Conservation (phyloP, 2,113 vertebrate species). For the Bufo gargarizans region DNA sequence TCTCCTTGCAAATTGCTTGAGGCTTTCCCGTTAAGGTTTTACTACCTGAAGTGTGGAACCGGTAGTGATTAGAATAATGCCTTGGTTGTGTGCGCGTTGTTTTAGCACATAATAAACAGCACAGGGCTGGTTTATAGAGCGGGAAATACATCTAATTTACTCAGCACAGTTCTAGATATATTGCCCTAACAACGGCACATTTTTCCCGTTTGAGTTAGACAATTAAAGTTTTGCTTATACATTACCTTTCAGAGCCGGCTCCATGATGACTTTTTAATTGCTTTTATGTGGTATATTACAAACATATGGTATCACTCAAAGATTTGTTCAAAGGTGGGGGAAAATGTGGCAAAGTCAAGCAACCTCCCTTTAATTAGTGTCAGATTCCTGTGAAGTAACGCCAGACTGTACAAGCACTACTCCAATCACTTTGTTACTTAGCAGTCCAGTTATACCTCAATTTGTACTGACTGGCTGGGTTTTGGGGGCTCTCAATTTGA, state of each 20-base stretch:
- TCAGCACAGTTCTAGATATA: conserved; percentile 3
- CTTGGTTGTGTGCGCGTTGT: conserved; percentile 33
- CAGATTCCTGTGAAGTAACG: conserved; percentile 60
- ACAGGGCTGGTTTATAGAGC: conserved; percentile 45
- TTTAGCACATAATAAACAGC: conserved; percentile 54
- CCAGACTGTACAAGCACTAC: conserved; percentile 60
- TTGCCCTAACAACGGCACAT: conserved; percentile 15
- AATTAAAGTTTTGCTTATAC: conserved; percentile 35
- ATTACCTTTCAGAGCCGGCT: conserved; percentile 54
- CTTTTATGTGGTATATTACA: conserved; percentile 62
- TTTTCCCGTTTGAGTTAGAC: conserved; percentile 48
- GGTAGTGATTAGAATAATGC: conserved; percentile 48
- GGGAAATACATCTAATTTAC: conserved; percentile 32
- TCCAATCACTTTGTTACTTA: conserved; percentile 59
- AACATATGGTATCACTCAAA: conserved; percentile 62
- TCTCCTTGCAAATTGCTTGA: conserved; percentile 19
- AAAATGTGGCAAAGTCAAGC: conserved; percentile 53
- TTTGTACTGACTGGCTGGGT: conserved; percentile 58
- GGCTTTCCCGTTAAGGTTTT: conserved; percentile 40
- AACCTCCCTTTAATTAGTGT: conserved; percentile 58
- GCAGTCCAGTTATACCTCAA: conserved; percentile 59
- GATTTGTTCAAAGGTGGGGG: conserved; percentile 59
- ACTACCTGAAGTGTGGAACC: conserved; percentile 24
- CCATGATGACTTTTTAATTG: conserved; percentile 55
- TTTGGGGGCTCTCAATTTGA: conserved; percentile 59